Evolutionary conservation across 1,140 invertebrate genomes (phyloP).

Genomic region (Macrotrachela quadricornifera): DNA sequence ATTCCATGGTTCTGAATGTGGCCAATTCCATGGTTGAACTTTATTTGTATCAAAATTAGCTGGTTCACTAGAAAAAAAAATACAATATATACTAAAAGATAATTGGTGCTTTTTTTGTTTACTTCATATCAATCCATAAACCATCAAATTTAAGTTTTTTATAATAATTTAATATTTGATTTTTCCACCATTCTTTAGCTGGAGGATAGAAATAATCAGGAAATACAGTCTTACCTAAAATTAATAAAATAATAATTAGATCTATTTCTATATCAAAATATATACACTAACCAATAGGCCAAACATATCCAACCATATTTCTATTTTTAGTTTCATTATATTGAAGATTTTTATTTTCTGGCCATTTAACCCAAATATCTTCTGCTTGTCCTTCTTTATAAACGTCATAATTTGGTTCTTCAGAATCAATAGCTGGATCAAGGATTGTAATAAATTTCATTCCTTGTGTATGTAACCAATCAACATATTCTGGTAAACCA

Average conservation of each 20-base stretch:
- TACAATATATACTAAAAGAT: neutral
- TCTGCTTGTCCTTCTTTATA: conserved; percentile 16
- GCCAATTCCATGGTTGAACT: conserved; percentile 24
- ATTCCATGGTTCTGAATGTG: conserved; percentile 44
- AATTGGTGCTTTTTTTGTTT: neutral
- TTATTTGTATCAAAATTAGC: conserved; percentile 27
- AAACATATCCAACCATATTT: conserved; percentile 37
- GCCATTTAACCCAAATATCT: conserved; percentile 21
- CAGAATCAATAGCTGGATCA: conserved; percentile 21
- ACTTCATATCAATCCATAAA: conserved; percentile 45
- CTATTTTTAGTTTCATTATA: conserved; percentile 9
- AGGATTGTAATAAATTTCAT: conserved; percentile 29
- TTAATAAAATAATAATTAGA: too few relatives aligned
- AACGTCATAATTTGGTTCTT: conserved; percentile 18
- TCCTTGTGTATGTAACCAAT: conserved; percentile 21
- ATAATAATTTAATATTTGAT: conserved; percentile 46
- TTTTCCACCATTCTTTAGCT: conserved; percentile 47
- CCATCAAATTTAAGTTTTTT: conserved; percentile 46
- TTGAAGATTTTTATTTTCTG: conserved; percentile 10
- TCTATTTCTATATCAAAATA: too few relatives aligned
- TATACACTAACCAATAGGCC: conserved; percentile 38
- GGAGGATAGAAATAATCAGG: conserved; percentile 65
- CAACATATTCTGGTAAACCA: conserved; percentile 25
- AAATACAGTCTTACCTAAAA: conserved; percentile 39
- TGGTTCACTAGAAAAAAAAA: conserved; percentile 14